Base-by-base conservation (phyloP, 1,140 invertebrate genomes). In the Saccostrea echinata region DNA sequence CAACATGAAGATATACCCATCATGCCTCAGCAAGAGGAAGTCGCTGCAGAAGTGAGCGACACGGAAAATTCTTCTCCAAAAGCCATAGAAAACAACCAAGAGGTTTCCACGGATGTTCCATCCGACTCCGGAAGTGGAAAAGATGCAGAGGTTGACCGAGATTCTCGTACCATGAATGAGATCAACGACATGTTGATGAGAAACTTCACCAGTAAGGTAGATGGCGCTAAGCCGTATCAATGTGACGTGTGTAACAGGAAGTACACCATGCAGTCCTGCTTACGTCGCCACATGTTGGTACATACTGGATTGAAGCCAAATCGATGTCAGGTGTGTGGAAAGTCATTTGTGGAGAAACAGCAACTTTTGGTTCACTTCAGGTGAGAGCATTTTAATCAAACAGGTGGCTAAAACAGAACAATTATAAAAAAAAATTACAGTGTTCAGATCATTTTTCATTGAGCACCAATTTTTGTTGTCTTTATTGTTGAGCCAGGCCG, bases 271-370 rank as follows among this genome's bases (percentile, higher is more conserved):
- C 61, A 71, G 64, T 71, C 61, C 30, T 71, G 64, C 71, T 57
- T 88, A 43, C 51, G 64, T 9, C 64, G 64, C 18, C 82, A 86
- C 30, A 85, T 84, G 84, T 24, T 84, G n/a, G 81, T 87, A 18
- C 80, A 87, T 52, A 89, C 85, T 2, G 88, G 86, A 4, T 71
- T 51, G 6, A 87, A 51, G 33, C 84, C 84, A 21, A 61, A 89
- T 84, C 80, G 80, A 61, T 89, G 88, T 84, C 76, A 86, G n/a
- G 85, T 88, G 8, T 94, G 94, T 90, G 92, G 91, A n/a, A 92
- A 93, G 53, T 90, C 90, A 3, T 92, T 94, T 80, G 88, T 93
- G 81, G 91, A 92, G 85, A 89, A 90, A 53, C 86, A 91, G 57
- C 91, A 92, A 33, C 90, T 92, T 18, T 88, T 85, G 30, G 89